Percentiles rank a stretch among this genome's conserved stretches.
Evolutionary conservation across 30 jellyfish, hydroid and myxozoan species (phyloP).

Genomic region (Pelagia noctiluca): DNA sequence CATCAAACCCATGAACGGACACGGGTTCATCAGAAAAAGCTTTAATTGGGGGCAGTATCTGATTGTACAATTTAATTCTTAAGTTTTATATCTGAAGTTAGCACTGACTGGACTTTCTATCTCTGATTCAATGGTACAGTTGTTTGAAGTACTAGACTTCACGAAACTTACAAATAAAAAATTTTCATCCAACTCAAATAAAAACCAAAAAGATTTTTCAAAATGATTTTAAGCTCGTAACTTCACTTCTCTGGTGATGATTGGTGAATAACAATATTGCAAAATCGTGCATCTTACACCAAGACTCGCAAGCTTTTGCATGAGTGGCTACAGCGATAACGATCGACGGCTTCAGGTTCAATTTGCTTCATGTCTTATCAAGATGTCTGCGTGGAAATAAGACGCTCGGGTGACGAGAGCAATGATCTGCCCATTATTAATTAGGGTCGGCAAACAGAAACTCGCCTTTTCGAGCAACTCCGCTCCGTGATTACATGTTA

Average conservation of each 20-base stretch:
- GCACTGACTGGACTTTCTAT: too few species aligned
- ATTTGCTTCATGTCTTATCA: conserved; percentile 56
- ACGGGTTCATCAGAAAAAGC: too few species aligned
- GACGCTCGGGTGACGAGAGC: conserved; percentile 56
- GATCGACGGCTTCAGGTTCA: not conserved
- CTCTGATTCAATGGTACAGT: too few species aligned
- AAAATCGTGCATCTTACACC: not conserved
- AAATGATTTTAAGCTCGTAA: not conserved
- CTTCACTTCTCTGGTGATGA: not conserved
- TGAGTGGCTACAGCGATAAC: too few species aligned
- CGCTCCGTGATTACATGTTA: conserved; percentile 51
- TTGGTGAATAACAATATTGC: not conserved
- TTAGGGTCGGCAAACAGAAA: conserved; percentile 21
- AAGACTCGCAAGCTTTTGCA: too few species aligned
- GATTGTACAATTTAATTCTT: too few species aligned
- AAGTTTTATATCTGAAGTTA: too few species aligned
- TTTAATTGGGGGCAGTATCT: too few species aligned
- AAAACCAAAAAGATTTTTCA: not conserved
- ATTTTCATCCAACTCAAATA: too few species aligned
- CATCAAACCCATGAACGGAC: too few species aligned
- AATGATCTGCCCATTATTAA: conserved; percentile 38
- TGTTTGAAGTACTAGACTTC: too few species aligned
- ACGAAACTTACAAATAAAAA: too few species aligned
- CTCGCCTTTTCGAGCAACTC: conserved; percentile 4
- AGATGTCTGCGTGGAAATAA: conserved; percentile 39